Evolutionary conservation across 2,113 vertebrate genomes (phyloP).

Genomic region (Protobothrops flavoviridis): DNA sequence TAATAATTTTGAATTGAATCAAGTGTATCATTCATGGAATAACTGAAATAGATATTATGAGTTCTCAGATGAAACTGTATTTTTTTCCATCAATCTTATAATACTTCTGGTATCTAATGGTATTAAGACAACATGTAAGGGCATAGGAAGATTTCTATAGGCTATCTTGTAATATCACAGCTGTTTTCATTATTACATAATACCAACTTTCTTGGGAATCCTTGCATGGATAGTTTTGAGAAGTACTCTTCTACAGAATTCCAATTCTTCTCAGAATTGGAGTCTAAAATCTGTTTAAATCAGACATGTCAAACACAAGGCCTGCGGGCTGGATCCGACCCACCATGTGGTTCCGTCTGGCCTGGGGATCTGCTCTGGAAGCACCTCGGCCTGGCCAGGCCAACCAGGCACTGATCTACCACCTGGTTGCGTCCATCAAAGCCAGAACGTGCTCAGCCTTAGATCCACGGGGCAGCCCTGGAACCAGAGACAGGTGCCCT

Average conservation of each 20-base stretch:
- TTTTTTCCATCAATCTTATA: background rate
- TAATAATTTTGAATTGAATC: no score
- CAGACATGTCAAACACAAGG: no score
- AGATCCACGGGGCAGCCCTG: no score
- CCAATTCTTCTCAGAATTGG: background rate
- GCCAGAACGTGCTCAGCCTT: no score
- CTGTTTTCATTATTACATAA: background rate
- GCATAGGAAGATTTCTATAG: background rate
- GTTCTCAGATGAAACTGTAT: background rate
- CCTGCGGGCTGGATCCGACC: no score
- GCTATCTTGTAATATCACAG: background rate
- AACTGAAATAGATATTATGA: background rate
- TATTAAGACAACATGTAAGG: background rate
- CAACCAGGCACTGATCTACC: no score
- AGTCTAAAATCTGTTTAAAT: background rate
- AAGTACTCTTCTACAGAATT: background rate
- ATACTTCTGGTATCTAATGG: background rate
- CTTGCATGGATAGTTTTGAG: no score
- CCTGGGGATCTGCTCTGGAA: no score
- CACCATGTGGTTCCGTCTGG: no score
- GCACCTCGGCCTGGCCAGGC: no score
- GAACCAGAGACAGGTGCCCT: no score
- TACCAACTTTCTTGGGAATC: background rate
- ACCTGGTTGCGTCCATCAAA: no score
- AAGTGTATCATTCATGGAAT: background rate